Evolutionary conservation across 1,140 invertebrate species (phyloP).

Genomic region (Akabosia matsudoensis): DNA sequence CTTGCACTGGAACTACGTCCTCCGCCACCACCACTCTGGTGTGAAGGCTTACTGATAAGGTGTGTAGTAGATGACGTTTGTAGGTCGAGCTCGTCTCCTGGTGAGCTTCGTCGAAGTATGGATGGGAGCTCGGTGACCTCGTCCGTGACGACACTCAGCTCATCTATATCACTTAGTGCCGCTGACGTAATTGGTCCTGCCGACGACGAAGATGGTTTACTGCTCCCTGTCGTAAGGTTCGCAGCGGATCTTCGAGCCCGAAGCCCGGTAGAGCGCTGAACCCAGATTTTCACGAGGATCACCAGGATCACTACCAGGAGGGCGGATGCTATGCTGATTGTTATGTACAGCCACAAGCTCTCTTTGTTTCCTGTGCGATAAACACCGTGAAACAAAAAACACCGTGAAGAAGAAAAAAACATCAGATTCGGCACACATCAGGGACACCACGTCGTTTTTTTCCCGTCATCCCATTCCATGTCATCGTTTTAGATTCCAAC

Average conservation of each 20-base stretch:
- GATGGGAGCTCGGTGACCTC: constrained; percentile 38
- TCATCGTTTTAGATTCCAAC: neutral
- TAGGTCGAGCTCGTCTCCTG: constrained; percentile 14
- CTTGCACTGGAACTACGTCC: neutral
- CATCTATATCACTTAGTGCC: constrained; percentile 45
- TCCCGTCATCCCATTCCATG: neutral
- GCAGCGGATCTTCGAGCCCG: neutral
- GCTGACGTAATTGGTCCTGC: constrained; percentile 32
- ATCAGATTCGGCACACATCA: too few species aligned
- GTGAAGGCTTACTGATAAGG: neutral
- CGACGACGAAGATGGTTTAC: constrained; percentile 33
- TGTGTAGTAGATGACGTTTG: constrained; percentile 18
- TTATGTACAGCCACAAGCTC: constrained; percentile 71
- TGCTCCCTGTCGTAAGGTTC: neutral
- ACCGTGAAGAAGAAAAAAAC: neutral
- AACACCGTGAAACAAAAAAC: neutral
- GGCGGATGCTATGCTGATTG: constrained; percentile 65
- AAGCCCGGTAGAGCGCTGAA: constrained; percentile 23
- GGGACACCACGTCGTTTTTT: neutral
- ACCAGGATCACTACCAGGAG: constrained; percentile 65
- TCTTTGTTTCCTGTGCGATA: constrained; percentile 70
- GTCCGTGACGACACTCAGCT: constrained; percentile 42
- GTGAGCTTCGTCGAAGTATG: constrained; percentile 27
- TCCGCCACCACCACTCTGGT: neutral
- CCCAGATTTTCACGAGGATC: constrained; percentile 50